Base-by-base conservation (phyloP, 2,888 invertebrate species). In the Tetragonula carbonaria region DNA sequence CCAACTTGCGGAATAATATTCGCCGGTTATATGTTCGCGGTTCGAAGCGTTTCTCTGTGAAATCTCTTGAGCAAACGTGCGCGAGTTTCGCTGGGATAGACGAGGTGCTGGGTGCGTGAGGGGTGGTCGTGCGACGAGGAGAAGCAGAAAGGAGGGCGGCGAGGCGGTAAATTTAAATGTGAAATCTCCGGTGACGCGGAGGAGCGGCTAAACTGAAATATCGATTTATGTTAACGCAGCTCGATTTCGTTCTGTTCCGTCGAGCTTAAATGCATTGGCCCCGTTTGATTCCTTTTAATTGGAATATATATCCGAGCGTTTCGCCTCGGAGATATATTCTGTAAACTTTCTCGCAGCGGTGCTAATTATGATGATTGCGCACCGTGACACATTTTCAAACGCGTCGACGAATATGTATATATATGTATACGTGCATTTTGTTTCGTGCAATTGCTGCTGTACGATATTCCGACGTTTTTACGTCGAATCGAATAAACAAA, bases 1-100 rank as follows among this genome's bases (percentile, higher is more conserved):
- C 78, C 57, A 86, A 86, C 85, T 86, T 86, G 55, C 59, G 73
- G 84, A 81, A 86, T 84, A 86, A 84, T 84, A 84, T 81, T 80
- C 84, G 53, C 53, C 18, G 77, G 74, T 77, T 45, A 45, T 45
- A 45, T 11, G 45, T 67, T 78, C 76, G 67, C 72, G 72, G 75
- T 53, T 62, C 33, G 71, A 16, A 45, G 53, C 57, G 62, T 51
- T 18, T 18, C 53, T 51, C 57, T 21, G n/a, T 51, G 21, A 59
- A 76, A 72, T 82, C 57, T 65, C 76, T 33, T 45, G 75, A 14
- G 59, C 28, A 57, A 57, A 55, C 28, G 62, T 71, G 70, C 53
- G 74, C 18, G 75, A n/a, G 21, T 57, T 55, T 45, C 66, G 16
- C 16, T 18, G 33, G 28, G 45, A 51, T 23, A 13, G 21, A 14